phyloP scores from a whole-genome alignment of 2,113 vertebrate species.

The Salvelinus sp. region DNA sequence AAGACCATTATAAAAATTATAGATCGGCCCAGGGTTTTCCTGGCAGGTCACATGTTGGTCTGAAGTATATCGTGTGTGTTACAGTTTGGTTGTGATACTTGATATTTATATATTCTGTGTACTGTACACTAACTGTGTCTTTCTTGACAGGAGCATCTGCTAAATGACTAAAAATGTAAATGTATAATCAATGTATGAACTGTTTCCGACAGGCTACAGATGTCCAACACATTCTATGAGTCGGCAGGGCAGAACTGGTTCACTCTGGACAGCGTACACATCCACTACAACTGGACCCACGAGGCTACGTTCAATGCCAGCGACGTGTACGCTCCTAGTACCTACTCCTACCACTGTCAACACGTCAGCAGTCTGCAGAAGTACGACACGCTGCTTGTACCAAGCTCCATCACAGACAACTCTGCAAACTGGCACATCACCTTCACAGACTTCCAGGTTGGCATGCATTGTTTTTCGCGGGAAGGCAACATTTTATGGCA shows the following conservation, averaged over 20 bases:
- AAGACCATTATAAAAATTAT: too few species aligned
- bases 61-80: too few species aligned
- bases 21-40: too few species aligned
- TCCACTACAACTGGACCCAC: constrained; percentile 78
- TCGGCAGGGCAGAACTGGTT: constrained; percentile 80
- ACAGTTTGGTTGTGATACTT: too few species aligned
- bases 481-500: too few species aligned
- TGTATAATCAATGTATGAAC: too few species aligned
- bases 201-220: constrained; percentile 67
- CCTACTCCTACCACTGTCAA: constrained; percentile 82
- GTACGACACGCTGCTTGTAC: constrained; percentile 74
- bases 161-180: too few species aligned
- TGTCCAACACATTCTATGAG: constrained; percentile 79
- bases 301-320: constrained; percentile 82
- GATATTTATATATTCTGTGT: too few species aligned
- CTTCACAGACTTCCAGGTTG: constrained; percentile 91
- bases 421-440: constrained; percentile 86
- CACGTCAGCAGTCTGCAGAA: constrained; percentile 82
- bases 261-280: constrained; percentile 77
- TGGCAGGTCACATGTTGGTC: too few species aligned
- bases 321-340: constrained; percentile 76
- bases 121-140: too few species aligned
- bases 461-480: not conserved
- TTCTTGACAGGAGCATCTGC: too few species aligned
- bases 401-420: constrained; percentile 65